Evolutionary conservation across 2,113 vertebrate genomes (phyloP).

Genomic region (Takifugu flavidus): DNA sequence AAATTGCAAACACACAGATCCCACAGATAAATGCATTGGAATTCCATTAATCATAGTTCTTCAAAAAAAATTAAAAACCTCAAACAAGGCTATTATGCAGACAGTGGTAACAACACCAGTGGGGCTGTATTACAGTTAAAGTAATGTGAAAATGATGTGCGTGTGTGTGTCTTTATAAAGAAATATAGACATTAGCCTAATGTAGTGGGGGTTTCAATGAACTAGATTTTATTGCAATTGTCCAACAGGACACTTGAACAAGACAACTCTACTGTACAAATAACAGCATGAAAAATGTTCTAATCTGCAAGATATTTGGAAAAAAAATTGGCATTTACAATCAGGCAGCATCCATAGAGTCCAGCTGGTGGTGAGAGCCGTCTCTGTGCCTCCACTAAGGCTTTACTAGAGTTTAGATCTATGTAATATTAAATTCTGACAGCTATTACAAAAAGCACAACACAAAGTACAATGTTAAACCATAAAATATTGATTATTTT

Average conservation of each 20-base stretch:
- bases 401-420: background rate
- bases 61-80: conserved; percentile 28
- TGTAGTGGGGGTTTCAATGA: background rate
- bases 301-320: too few relatives aligned
- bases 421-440: background rate
- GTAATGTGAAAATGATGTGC: conserved; percentile 7
- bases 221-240: background rate
- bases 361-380: too few relatives aligned
- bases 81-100: conserved; percentile 31
- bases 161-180: conserved; percentile 7
- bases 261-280: too few relatives aligned
- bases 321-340: too few relatives aligned
- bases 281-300: too few relatives aligned
- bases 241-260: too few relatives aligned
- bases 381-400: too few relatives aligned
- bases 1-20: conserved; percentile 25
- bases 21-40: conserved; percentile 25
- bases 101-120: conserved; percentile 35
- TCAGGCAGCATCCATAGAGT: too few relatives aligned
- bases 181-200: background rate
- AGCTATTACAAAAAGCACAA: background rate
- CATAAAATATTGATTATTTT: too few relatives aligned
- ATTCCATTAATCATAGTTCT: conserved; percentile 62
- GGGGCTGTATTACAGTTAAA: conserved; percentile 32
- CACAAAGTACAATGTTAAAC: too few relatives aligned